phyloP scores from a whole-genome alignment of 2,113 vertebrate genomes.

The Alaudala cheleensis region DNA sequence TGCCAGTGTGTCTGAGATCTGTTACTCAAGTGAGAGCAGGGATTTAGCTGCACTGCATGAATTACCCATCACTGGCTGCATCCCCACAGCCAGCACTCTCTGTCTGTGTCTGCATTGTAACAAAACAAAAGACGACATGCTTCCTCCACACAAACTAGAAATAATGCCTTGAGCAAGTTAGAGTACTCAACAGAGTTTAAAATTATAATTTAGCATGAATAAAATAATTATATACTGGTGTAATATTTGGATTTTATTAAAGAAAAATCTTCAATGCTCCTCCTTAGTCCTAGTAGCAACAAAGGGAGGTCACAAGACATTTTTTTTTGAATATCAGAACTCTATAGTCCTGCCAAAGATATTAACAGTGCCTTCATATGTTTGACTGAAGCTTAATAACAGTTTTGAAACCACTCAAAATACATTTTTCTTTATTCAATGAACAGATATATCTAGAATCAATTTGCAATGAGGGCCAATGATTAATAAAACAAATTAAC shows the following conservation, averaged over 20 bases:
- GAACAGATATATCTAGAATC: neutral
- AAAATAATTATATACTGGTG: neutral
- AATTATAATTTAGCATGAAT: neutral
- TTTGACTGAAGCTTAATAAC: neutral
- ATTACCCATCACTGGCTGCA: neutral
- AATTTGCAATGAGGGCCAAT: neutral
- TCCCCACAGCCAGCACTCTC: neutral
- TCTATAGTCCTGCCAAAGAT: neutral
- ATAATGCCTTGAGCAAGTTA: neutral
- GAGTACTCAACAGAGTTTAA: neutral
- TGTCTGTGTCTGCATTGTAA: neutral
- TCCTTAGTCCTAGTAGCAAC: neutral
- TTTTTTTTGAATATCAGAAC: neutral
- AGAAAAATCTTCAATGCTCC: fast-evolving
- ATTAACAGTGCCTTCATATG: neutral
- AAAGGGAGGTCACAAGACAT: neutral
- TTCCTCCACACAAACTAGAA: neutral
- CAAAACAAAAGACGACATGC: neutral
- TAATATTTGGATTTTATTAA: neutral
- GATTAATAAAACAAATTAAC: neutral
- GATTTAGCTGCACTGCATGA: fast-evolving
- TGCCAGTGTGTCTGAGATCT: neutral
- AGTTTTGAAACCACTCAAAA: neutral
- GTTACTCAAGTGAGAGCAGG: fast-evolving
- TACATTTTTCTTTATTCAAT: neutral